Base-by-base conservation (phyloP, 1,140 invertebrate species). In the Wasmannia auropunctata region DNA sequence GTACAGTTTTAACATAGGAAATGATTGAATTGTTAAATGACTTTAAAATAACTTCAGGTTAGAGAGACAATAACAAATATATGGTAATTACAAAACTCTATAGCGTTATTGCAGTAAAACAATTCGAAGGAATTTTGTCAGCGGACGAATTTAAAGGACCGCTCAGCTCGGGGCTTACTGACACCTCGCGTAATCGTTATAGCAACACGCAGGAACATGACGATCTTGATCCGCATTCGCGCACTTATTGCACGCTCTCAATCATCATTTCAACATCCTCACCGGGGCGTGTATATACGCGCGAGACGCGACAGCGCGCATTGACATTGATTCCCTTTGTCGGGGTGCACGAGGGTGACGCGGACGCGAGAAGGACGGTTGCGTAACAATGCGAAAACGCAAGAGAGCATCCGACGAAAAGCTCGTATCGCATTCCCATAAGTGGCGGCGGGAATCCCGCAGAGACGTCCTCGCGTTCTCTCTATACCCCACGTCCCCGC, bases 351-450 rank as follows among this genome's bases (percentile, higher is more conserved):
- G 77, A 90, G 88, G 75, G 75, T 86, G 85, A 89, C 77, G 80
- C 58, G 62, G 46, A 79, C 56, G 84, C 72, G 75, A 63, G 74
- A 58, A 58, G 56, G 72, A 86, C 74, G 88, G 90, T 93, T 93
- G 91, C 93, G 92, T 90, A 93, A 94, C 93, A 93, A 93, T 92
- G 90, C 90, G 88, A 92, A 92, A 93, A 91, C 87, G 88, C 90
- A 90, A 90, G 90, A 93, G 89, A 93, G 90, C 93, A 92, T 90
- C 89, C 86, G 79, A 91, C 90, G 91, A 92, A 91, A 92, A 91
- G 90, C 90, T 86, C 86, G 89, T 91, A 93, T 91, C 88, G 90
- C 90, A 91, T 94, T 94, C 93, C 92, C 93, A 93, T 94, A 93
- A 94, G 92, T 93, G 91, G 91, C 91, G 74, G 88, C 89, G 90